Conservation (phyloP, 2,113 vertebrate genomes). For the Amazona vittata region DNA sequence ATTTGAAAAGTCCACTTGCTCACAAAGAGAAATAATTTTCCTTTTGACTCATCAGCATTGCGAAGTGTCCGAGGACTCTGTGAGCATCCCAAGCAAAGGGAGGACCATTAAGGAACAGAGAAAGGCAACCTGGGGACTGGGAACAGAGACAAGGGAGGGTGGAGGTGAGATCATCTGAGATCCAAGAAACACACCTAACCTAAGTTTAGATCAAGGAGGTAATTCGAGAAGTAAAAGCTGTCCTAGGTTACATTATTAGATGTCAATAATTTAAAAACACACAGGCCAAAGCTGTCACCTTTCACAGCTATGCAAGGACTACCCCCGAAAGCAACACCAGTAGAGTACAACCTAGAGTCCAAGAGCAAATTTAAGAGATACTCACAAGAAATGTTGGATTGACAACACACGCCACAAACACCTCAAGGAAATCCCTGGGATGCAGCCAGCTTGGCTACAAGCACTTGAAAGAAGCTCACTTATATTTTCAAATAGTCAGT, state of each 20-base stretch:
- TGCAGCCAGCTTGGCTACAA: not conserved
- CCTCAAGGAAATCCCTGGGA: not conserved
- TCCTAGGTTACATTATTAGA: not conserved
- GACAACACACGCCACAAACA: not conserved
- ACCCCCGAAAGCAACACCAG: not conserved
- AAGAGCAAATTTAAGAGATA: not conserved
- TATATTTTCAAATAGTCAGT: not conserved
- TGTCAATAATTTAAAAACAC: not conserved
- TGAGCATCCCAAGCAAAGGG: not conserved
- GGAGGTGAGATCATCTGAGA: not conserved
- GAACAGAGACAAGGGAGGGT: not conserved
- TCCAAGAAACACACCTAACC: not conserved
- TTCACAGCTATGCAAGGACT: not conserved
- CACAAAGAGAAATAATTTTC: not conserved
- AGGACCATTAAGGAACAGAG: not conserved
- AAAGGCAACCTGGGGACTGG: not conserved
- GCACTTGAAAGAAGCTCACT: not conserved
- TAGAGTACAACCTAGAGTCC: not conserved
- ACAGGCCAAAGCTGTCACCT: not conserved
- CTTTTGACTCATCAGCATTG: not conserved
- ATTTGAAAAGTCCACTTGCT: not conserved
- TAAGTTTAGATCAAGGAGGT: not conserved
- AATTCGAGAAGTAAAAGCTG: not conserved
- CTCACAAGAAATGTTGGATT: not conserved
- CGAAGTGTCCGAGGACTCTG: not conserved